Evolutionary conservation across 2,797 vertebrate genomes (phyloP), one percentile per base, ranked within the genome.

Genomic region (Gymnodraco acuticeps): DNA sequence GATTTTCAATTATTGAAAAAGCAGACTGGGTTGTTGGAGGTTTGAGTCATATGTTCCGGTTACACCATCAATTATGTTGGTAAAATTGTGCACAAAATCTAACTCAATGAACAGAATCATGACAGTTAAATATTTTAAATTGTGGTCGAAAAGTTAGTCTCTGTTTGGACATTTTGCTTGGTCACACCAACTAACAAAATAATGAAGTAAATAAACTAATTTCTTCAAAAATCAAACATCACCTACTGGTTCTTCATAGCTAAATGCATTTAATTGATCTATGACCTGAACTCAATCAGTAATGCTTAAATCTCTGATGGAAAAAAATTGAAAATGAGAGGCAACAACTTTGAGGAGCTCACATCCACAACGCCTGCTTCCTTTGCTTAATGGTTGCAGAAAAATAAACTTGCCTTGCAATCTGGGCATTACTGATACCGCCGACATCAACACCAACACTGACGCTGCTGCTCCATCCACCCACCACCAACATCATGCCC

Each of bases 401-500:
- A 61, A 38, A 62, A 48, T 19, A 47, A 69, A 70, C 48, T 47
- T 5, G 59, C 75, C 66, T 83, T 73, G 75, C 75, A 82, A 80
- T 88, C 73, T 73, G 80, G 81, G 84, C 79, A 53, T 85, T 70
- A 59, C 75, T 73, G 73, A 78, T 46, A 65, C 53, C 31, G 41
- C 70, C 68, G 62, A 62, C 76, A 63, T 47, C 64, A 16, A 62
- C 76, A 63, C 47, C 64, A n/a, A 75, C 78, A 64, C 75, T 71
- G 56, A 75, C 72, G 47, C 70, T 33, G 50, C 86, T 64, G 48
- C 86, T 82, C 66, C 80, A 80, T 79, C 85, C 74, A 54, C 84
- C 85, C 86, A 86, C 86, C 78, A 82, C 78, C 87, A 81, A 79
- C 81, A 65, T 73, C 65, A 72, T 81, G 84, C 87, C 82, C 85